Percentiles rank a stretch among this genome's conserved stretches.
Evolutionary conservation across 2,113 vertebrate genomes (phyloP).

Genomic region (Pelecanus crispus): DNA sequence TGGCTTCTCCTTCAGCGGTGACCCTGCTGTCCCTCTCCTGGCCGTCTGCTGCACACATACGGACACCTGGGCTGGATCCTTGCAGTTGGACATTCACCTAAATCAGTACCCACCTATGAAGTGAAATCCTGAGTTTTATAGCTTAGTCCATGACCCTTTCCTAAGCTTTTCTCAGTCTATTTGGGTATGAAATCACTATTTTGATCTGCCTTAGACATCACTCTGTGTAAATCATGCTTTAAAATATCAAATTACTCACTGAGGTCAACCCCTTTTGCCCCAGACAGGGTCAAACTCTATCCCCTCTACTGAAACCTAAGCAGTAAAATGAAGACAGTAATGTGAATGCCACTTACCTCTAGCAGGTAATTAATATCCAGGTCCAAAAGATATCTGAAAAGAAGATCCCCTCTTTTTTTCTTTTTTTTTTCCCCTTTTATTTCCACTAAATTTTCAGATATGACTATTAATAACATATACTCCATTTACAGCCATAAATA

Average conservation of each 20-base stretch:
- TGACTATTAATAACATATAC: neutral
- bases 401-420: neutral
- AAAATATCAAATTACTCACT: neutral
- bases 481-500: neutral
- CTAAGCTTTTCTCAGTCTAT: neutral
- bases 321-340: neutral
- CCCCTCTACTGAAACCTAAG: neutral
- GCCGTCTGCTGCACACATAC: fast-evolving
- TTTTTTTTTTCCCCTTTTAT: too few relatives aligned
- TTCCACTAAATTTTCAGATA: neutral
- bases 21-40: neutral
- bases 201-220: neutral
- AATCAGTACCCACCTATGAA: neutral
- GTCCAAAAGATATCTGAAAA: neutral
- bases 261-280: neutral
- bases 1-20: neutral
- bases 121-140: neutral
- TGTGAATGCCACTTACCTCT: neutral
- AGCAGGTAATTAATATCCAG: neutral
- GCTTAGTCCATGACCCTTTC: neutral
- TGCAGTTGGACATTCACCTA: neutral
- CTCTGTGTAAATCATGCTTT: neutral
- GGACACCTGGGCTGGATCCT: neutral
- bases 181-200: neutral
- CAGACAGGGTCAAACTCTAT: neutral